These are phyloP conservation scores for Dinocampus coccinellae DNA, from an alignment of 2,888 invertebrate species.

Conservation along the genomic window DNA sequence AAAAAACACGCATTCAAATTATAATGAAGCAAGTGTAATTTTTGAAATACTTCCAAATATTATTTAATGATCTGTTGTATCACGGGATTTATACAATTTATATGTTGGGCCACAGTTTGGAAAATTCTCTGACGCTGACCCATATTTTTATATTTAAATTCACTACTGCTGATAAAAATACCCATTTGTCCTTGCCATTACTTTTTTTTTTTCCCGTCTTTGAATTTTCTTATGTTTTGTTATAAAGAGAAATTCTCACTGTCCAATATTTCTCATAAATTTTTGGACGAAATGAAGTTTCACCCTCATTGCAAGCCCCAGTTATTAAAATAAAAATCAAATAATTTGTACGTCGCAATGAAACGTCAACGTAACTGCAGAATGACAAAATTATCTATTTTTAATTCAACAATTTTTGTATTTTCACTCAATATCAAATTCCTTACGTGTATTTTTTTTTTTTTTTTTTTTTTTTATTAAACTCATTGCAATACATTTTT, in stretches of 20 bases:
- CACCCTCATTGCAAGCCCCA: background rate
- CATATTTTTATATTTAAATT: conserved; percentile 55
- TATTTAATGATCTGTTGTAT: background rate
- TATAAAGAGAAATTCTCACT: background rate
- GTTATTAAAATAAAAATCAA: background rate
- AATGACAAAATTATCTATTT: background rate
- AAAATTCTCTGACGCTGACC: conserved; percentile 49
- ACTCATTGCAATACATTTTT: background rate
- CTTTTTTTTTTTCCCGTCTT: background rate
- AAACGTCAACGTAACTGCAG: background rate
- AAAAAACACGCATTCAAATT: conserved; percentile 37
- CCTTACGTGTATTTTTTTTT: background rate
- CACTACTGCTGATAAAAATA: conserved; percentile 54
- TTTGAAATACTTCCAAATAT: conserved; percentile 35
- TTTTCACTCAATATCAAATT: background rate
- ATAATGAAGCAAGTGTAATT: conserved; percentile 39
- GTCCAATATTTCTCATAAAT: background rate
- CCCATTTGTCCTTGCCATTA: conserved; percentile 49
- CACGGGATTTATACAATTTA: background rate
- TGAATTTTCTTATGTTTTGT: background rate
- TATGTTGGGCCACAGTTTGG: background rate
- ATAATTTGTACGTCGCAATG: background rate
- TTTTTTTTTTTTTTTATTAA: too few relatives aligned
- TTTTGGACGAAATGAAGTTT: background rate
- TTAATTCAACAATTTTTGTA: background rate